Evolutionary conservation across 2,113 vertebrate genomes (phyloP), one percentile per base, ranked within the genome.

Genomic region (Thalassoma bifasciatum): DNA sequence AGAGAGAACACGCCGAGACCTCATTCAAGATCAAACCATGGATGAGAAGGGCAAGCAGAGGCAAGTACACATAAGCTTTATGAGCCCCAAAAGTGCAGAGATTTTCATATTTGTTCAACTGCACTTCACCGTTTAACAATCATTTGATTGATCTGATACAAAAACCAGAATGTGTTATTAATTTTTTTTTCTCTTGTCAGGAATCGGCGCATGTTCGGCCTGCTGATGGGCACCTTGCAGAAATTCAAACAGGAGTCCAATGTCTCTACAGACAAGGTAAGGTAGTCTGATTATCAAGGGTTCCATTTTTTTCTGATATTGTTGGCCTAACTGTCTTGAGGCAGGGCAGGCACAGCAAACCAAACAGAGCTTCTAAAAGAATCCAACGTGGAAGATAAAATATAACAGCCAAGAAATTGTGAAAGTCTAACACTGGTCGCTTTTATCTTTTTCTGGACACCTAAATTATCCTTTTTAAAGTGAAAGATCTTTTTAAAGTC

Each of bases 21-120:
- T 99, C 89, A 99, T 99, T 92, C 97, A 99, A 86, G 98, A 99
- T 93, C 98, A 99, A 91, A 99, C 95, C 62, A 99, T 99, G 96
- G 98, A 99, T 78, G 98, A 99, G 91, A 97, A 94, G 75, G 98
- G 98, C 62, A 99, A 99, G 88, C 97, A 99, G 93, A 99, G 98
- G 98, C 98, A 88, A 0, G 68, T 13, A 46, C 2, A 21, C 67
- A 52, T 0, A 1, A 21, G 16, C 0, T 13, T 2, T 2, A 0
- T 1, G n/a, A 36, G 1, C 26, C n/a, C 16, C n/a, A 2, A 1
- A 0, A 16, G 9, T 16, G 1, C 13, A 0, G 8, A 50, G 4
- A 6, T 8, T n/a, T n/a, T n/a, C n/a, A n/a, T n/a, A n/a, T n/a
- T n/a, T n/a, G n/a, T n/a, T n/a, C n/a, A n/a, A n/a, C n/a, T n/a